Base-by-base conservation (phyloP, 2,888 invertebrate genomes). In the Caenorhabditis sulstoni region DNA sequence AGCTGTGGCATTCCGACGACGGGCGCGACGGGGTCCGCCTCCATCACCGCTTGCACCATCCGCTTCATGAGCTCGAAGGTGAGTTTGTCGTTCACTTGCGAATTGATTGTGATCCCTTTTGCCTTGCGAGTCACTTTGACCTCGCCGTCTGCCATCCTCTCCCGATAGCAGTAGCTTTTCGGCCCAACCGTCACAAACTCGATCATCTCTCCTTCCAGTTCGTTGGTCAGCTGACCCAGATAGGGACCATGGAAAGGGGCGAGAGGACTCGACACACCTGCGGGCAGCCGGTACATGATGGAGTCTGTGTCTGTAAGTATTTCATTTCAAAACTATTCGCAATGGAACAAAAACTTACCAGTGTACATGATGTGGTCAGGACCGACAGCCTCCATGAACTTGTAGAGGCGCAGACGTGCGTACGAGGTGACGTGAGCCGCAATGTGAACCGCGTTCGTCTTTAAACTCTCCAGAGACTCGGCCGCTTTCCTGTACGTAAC, bases 231-330 rank as follows among this genome's bases (percentile, higher is more conserved):
- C 47, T 47, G 18, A n/a, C 47, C 47, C 7, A 47, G 47, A n/a
- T 47, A 18, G 11, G 47, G 47, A 8, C 47, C 47, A 14, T 47
- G 9, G 16, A 29, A 29, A 29, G 29, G 7, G 29, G 29, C 29
- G 29, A 29, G 29, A 29, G 29, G 29, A 7, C 7, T 29, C 29
- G 29, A 7, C 29, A 29, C 41, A 3, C 47, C 47, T 16, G n/a
- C 16, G 8, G 47, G 47, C 2, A 47, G 7, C 16, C 14, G 8
- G 18, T 47, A 47, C 8, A 47, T 16, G 47, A 47, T 47, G 16
- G 47, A 47, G 20, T 47, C 47, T 3, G 47, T 47, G n/a, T 44
- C 44, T 44, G 44, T n/a, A 44, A 44, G 16, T n/a, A 44, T 29
- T 29, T 29, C 29, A 29, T 29, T 29, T 29, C 29, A 44, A 44